These are phyloP conservation scores for Drosophila obscura DNA, from an alignment of 1,140 invertebrate species.

Conservation along the genomic window DNA sequence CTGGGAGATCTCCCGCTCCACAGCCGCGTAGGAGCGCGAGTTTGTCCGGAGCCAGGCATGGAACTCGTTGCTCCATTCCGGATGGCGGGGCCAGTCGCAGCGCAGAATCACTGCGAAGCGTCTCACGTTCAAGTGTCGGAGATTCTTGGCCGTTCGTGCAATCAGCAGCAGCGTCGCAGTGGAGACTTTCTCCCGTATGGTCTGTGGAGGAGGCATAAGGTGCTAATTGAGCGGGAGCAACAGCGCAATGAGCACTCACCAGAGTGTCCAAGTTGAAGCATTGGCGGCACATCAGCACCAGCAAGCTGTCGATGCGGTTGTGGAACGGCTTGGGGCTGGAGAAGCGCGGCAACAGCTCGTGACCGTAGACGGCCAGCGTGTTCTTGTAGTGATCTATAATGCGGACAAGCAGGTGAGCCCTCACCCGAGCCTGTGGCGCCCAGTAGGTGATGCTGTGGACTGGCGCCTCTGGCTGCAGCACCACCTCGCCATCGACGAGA, in stretches of 20 bases:
- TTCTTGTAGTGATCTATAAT: slow-evolving; percentile 86
- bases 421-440: slow-evolving; percentile 86
- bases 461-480: slow-evolving; percentile 86
- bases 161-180: slow-evolving; percentile 91
- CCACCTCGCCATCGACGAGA: slow-evolving; percentile 84
- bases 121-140: slow-evolving; percentile 88
- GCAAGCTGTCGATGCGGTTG: slow-evolving; percentile 87
- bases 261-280: slow-evolving; percentile 88
- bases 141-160: slow-evolving; percentile 87
- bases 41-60: slow-evolving; percentile 87
- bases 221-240: background rate
- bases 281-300: slow-evolving; percentile 86
- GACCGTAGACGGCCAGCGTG: slow-evolving; percentile 86
- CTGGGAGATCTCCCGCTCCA: slow-evolving; percentile 88
- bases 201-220: slow-evolving; percentile 82
- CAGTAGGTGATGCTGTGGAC: slow-evolving; percentile 88
- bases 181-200: slow-evolving; percentile 91
- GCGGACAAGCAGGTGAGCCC: slow-evolving; percentile 84
- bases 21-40: slow-evolving; percentile 87
- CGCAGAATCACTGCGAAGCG: slow-evolving; percentile 89
- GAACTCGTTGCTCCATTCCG: slow-evolving; percentile 89
- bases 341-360: slow-evolving; percentile 87
- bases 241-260: slow-evolving; percentile 79
- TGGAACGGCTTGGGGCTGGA: slow-evolving; percentile 86
- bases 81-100: slow-evolving; percentile 88